Conservation (phyloP, 2,113 vertebrate species). For the Percina caprodes region DNA sequence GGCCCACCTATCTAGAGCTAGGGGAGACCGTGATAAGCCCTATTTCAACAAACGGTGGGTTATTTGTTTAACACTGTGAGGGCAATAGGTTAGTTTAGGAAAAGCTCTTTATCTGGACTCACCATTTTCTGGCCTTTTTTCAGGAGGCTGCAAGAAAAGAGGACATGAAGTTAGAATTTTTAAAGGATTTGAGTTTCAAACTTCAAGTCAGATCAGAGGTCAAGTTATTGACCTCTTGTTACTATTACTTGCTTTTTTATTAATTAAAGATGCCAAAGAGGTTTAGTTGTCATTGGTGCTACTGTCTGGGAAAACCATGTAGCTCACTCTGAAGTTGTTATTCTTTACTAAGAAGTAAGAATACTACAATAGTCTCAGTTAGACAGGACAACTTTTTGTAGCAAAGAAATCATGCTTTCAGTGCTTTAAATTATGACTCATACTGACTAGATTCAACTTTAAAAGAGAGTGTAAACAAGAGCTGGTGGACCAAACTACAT, state of each 20-base stretch:
- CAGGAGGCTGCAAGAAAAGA: constrained; percentile 74
- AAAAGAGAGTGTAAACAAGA: not conserved
- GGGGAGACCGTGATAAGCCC: no score
- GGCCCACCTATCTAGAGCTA: no score
- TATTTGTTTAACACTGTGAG: not conserved
- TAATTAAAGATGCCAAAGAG: not conserved
- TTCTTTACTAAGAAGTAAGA: no score
- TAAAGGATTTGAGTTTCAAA: not conserved
- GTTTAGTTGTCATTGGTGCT: not conserved
- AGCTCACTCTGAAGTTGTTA: no score
- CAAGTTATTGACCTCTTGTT: not conserved
- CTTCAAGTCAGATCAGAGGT: not conserved
- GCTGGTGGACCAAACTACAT: not conserved
- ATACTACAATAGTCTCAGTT: no score
- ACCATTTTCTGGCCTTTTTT: constrained; percentile 85
- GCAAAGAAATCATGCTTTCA: no score
- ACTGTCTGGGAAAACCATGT: not conserved
- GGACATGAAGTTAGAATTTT: not conserved
- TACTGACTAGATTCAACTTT: not conserved
- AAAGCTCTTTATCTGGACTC: constrained; percentile 68
- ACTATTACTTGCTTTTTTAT: not conserved
- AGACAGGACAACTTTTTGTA: not conserved
- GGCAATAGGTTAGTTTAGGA: not conserved
- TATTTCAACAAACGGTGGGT: no score
- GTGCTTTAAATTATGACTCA: not conserved